These are phyloP conservation scores for Anoplopoma fimbria DNA, from an alignment of 2,113 vertebrate genomes.

Conservation along the genomic window DNA sequence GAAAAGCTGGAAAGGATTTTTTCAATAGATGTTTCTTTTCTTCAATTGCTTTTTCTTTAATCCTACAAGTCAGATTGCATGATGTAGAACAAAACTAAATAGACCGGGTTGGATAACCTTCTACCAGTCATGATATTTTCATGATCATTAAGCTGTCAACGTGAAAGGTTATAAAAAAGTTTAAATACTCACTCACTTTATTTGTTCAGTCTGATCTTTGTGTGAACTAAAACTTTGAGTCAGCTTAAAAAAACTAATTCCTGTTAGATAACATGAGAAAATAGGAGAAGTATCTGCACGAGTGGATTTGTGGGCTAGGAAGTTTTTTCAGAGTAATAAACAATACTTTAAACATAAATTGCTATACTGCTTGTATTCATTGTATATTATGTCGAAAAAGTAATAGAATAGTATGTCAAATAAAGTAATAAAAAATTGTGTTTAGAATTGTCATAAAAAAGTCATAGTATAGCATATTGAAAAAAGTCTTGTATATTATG, in stretches of 20 bases:
- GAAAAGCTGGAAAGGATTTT: background rate
- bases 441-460: no score
- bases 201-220: slow-evolving; percentile 1
- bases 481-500: no score
- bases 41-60: slow-evolving; percentile 8
- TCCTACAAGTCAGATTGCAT: background rate
- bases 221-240: background rate
- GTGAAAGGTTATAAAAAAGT: slow-evolving; percentile 42
- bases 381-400: no score
- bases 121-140: background rate
- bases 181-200: background rate
- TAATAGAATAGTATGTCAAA: no score
- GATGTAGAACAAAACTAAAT: background rate
- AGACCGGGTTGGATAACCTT: background rate
- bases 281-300: background rate
- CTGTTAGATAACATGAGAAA: background rate
- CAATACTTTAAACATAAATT: no score
- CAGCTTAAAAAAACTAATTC: background rate
- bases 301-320: background rate
- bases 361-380: no score
- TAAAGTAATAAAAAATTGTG: no score
- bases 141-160: background rate
- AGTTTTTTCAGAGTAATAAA: no score
- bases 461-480: no score
- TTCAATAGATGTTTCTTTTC: background rate